Evolutionary conservation across 1,140 invertebrate genomes (phyloP), one percentile per base, ranked within the genome.

Genomic region (Akabosia matsudoensis): DNA sequence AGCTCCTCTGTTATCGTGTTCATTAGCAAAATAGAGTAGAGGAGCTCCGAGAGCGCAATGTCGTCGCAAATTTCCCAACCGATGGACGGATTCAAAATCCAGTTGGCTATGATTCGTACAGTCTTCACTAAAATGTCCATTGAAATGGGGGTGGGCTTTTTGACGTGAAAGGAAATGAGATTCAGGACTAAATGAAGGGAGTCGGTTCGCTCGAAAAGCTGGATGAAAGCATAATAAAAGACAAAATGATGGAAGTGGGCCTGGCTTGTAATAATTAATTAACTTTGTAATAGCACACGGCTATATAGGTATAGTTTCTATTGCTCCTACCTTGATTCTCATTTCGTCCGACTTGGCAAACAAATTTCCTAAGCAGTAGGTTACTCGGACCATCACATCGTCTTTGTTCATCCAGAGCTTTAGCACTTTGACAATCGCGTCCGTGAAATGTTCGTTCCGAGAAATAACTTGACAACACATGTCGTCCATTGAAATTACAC

Each of bases 351-450:
- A 88, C 76, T 89, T 89, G 71, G 91, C 91, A 81, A 92, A 89
- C 83, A 93, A 88, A 82, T 94, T 93, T 26, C 92, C 92, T 24
- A 94, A 85, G 78, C 91, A 90, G 84, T 93, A 94, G 22, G 89
- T 90, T 54, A 93, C 84, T 1, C 92, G 85, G 28, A 94, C 89
- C 33, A 92, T 87, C 75, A 91, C 86, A 83, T 90, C 89, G 79
- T 89, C 87, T 81, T 88, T 87, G 3, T 86, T 85, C 64, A 88
- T 84, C 83, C 90, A 89, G 80, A 87, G 87, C 71, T 87, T 85
- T 33, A 91, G 85, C 31, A 90, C 82, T 81, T 85, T 84, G 14
- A 90, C 84, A 75, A 90, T 86, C 28, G 87, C 85, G 74, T 84
- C 84, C 74, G 88, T 87, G 77, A 87, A 87, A 37, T 83, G 82